Evolutionary conservation across 2,888 invertebrate genomes (phyloP), one percentile per base, ranked within the genome.

Genomic region (Taphrorychus bicolor): DNA sequence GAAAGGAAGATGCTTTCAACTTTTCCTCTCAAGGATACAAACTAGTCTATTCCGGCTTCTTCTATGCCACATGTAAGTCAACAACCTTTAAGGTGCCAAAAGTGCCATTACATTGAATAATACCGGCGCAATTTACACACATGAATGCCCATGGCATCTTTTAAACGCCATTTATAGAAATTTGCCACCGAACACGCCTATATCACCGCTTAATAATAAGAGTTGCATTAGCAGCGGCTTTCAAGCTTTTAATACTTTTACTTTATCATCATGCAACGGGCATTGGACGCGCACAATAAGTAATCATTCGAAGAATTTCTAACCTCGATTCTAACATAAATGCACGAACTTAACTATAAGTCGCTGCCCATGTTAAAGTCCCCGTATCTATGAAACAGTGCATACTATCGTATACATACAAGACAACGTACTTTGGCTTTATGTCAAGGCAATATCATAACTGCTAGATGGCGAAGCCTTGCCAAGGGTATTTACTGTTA

Each of bases 361-460:
- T 40, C 11, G 17, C 16, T n/a, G 45, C 7, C 45, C 57, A 45
- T 57, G 45, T 45, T n/a, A 57, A 14, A 19, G 40, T 23, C 51
- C 32, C 48, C 4, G 22, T 59, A 59, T 32, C 59, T 32, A 32
- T 19, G 14, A 40, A 40, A 24, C 32, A 40, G 21, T 51, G 51
- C 21, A 59, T 19, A 51, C 14, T 40, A 51, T 59, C 40, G 19
- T 16, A 49, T 59, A 24, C 48, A 48, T 51, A 59, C 59, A 59
- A 24, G 40, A 40, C 40, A 59, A 59, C 21, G 51, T 51, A 23
- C 59, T 59, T 59, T 32, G 40, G 21, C n/a, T 59, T 49, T 32
- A 59, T 59, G 59, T 51, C 59, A 59, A 59, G 59, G 59, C 32
- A 23, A 24, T 11, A 32, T 32, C 32, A 32, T 11, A 32, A 7